Evolutionary conservation across 2,113 vertebrate genomes (phyloP), one percentile per base, ranked within the genome.

Genomic region (Cephalopterus ornatus): DNA sequence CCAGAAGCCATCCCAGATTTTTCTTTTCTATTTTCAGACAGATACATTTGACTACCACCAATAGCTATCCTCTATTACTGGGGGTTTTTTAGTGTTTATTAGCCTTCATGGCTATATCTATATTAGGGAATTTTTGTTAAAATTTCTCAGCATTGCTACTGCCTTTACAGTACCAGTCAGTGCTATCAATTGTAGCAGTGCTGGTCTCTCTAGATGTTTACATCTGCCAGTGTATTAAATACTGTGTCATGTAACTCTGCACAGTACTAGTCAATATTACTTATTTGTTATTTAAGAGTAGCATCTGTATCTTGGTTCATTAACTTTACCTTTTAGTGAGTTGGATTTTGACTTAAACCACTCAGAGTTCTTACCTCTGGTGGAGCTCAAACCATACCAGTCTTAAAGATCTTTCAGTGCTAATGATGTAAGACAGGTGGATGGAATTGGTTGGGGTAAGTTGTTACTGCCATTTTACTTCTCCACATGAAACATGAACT

Each of bases 11-110:
- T 47, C 27, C 42, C 30, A 94, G 62, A 49, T 89, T 32, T 78
- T 93, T 89, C 84, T 92, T 78, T 93, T 89, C 80, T 91, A 13
- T 87, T 95, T 92, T 89, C 87, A 78, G 66, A 76, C 4, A 93
- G 33, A 65, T 67, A 78, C 22, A 53, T 81, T 61, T 72, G 58
- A 66, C 56, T 92, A 65, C 39, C 39, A 81, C 70, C 35, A 91
- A 75, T 85, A 65, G 24, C 56, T 85, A 52, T 56, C 39, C 55
- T 49, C 27, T 89, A 0, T 44, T 47, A 47, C 26, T 66, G 59
- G 2, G 1, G 1, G 16, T 37, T 10, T 72, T 89, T 79, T 10
- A 22, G 62, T 70, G 42, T 19, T 87, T 85, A 78, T 37, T 77
- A 94, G 41, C 18, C 27, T 92, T 76, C 37, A 9, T 71, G 39